Evolutionary conservation across 1,140 invertebrate genomes (phyloP), one percentile per base, ranked within the genome.

Genomic region (Scaptomyza hsui): DNA sequence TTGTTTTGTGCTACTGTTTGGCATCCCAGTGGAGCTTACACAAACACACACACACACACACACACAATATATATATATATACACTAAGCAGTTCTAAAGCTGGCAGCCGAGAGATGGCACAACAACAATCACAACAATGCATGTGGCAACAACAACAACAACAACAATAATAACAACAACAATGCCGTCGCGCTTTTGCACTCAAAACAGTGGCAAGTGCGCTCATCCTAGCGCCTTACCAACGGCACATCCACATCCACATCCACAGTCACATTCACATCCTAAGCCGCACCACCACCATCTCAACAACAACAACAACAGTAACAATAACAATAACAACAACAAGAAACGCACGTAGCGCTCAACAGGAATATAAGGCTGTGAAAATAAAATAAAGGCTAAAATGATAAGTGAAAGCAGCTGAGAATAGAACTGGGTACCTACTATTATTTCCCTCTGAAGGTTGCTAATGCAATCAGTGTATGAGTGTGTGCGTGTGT

Each of bases 301-400:
- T 26, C 15, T 39, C n/a, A 29, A 51, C 24, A 47, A 10, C 51
- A 57, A 47, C 44, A 61, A 35, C 41, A 60, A 60, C 56, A 56
- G 32, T 37, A 59, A 41, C 18, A 70, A 52, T 37, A 64, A 63
- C 16, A 59, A 51, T 32, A 64, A 48, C 72, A 69, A 67, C 49
- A 69, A 41, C 47, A 52, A 42, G 21, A 64, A 51, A 69, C 65
- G 29, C 59, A 70, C 67, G 44, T 56, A 42, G 51, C 72, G 73
- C 68, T 67, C 80, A 75, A 77, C 55, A 74, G 72, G 63, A 63
- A 71, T 41, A 67, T 41, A 67, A 83, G 82, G 82, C 81, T 85
- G 82, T 86, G 74, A 88, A 86, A 86, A 86, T 86, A 83, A 83
- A 82, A 75, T 81, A 86, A 77, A 88, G 82, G 59, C 81, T 78